A percentile compares a stretch with the other conserved stretches of the same genome.
Evolutionary conservation across 2,888 invertebrate species (phyloP).

Genomic region (Anoplius nigerrimus): DNA sequence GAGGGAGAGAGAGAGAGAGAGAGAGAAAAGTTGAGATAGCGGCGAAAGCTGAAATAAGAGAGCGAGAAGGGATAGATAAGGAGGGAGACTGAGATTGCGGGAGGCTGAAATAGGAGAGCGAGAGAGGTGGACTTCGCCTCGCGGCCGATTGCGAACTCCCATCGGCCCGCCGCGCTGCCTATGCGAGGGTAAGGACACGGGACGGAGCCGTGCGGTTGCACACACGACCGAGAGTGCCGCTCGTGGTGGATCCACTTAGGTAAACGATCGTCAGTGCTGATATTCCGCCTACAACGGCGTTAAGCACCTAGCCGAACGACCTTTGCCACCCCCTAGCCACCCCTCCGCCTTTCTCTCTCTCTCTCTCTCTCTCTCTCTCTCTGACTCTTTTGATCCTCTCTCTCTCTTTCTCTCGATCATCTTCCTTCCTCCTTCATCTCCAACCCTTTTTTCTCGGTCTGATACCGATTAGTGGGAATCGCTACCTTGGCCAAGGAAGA

Average conservation of each 20-base stretch:
- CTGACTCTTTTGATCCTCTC: not conserved
- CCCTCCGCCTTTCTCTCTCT: not conserved
- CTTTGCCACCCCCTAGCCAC: slow-evolving; percentile 25
- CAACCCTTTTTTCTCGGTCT: not conserved
- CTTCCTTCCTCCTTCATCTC: not conserved
- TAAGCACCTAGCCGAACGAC: slow-evolving; percentile 33
- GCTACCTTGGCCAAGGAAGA: slow-evolving; percentile 24
- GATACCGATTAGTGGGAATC: slow-evolving; percentile 37
- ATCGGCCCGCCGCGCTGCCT: too few relatives aligned
- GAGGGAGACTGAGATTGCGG: not conserved
- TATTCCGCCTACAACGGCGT: slow-evolving; percentile 37
- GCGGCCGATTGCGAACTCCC: too few relatives aligned
- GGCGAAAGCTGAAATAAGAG: too few relatives aligned
- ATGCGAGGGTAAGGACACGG: slow-evolving; percentile 7
- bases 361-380: not conserved
- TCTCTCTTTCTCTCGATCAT: not conserved
- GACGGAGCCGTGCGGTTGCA: slow-evolving; percentile 12
- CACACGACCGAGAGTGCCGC: slow-evolving; percentile 27
- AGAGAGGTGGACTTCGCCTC: too few relatives aligned
- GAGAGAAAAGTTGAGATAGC: too few relatives aligned
- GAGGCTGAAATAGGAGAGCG: too few relatives aligned
- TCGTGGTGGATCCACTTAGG: slow-evolving; percentile 25
- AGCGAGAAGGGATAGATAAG: slow-evolving; percentile 10
- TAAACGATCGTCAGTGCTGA: slow-evolving; percentile 40
- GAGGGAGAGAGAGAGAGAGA: too few relatives aligned